Percentiles rank a stretch among this genome's conserved stretches.
These are phyloP conservation scores for Cheilosia scutellata DNA, from an alignment of 2,888 invertebrate genomes.

Conservation along the genomic window DNA sequence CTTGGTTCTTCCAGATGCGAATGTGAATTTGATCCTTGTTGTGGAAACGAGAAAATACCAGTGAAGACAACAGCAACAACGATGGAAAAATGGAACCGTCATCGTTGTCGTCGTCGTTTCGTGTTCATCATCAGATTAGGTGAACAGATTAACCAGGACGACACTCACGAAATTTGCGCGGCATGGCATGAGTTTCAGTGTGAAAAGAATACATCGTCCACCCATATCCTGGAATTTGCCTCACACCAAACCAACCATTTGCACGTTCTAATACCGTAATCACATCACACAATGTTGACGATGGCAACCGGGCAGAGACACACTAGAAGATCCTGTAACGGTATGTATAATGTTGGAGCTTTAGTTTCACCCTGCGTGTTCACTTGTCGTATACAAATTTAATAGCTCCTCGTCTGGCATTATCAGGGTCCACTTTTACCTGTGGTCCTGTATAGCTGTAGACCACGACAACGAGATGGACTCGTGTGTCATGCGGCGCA, in stretches of 20 bases:
- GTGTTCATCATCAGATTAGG: slow-evolving; percentile 63
- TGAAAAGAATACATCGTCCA: too few relatives aligned
- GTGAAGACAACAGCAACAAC: slow-evolving; percentile 2
- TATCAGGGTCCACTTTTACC: slow-evolving; percentile 57
- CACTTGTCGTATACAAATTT: slow-evolving; percentile 57
- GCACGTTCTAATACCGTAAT: slow-evolving; percentile 69
- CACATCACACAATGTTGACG: slow-evolving; percentile 58
- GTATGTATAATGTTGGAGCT: slow-evolving; percentile 24
- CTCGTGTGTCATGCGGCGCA: slow-evolving; percentile 21
- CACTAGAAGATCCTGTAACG: slow-evolving; percentile 33
- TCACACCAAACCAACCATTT: slow-evolving; percentile 33
- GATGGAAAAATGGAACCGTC: slow-evolving; percentile 17
- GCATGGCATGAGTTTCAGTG: too few relatives aligned
- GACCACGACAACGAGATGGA: slow-evolving; percentile 13
- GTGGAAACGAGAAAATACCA: slow-evolving; percentile 28
- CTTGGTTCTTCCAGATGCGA: slow-evolving; percentile 14
- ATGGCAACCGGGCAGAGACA: slow-evolving; percentile 51
- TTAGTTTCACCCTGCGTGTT: slow-evolving; percentile 32
- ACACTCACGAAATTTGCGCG: slow-evolving; percentile 52
- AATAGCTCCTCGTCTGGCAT: slow-evolving; percentile 41
- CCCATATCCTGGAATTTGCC: not conserved
- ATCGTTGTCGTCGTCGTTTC: slow-evolving; percentile 4
- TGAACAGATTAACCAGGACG: slow-evolving; percentile 63
- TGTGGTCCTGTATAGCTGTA: slow-evolving; percentile 9
- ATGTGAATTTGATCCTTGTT: slow-evolving; percentile 44